Conservation (phyloP, 2,797 vertebrate species). For the Antrozous pallidus region DNA sequence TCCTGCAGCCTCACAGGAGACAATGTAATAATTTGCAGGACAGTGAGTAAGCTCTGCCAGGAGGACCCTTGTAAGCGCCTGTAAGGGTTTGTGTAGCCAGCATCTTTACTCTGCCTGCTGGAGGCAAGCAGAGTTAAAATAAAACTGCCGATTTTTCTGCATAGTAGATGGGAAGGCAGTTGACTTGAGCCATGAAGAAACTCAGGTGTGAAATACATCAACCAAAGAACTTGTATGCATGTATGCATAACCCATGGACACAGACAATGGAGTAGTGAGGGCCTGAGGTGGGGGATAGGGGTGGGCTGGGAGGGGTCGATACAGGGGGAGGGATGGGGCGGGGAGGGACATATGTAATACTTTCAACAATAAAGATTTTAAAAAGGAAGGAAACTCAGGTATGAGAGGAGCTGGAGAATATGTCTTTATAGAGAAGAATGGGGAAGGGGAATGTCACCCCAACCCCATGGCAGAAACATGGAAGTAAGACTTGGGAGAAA, state of each 20-base stretch:
- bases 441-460: no score
- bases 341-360: no score
- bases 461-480: neutral
- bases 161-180: neutral
- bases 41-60: neutral
- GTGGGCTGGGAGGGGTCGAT: no score
- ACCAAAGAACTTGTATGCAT: no score
- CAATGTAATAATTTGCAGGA: neutral
- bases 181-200: neutral
- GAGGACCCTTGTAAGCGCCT: neutral
- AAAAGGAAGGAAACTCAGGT: neutral
- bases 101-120: neutral
- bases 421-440: neutral
- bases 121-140: neutral
- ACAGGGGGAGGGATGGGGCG: rapidly evolving
- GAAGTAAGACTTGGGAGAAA: neutral
- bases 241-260: no score
- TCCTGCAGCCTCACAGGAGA: neutral
- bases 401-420: neutral
- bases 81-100: neutral
- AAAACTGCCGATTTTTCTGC: neutral
- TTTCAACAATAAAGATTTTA: no score
- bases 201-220: neutral
- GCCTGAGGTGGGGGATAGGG: no score
- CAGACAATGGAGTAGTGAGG: no score